phyloP scores from a whole-genome alignment of 2,113 vertebrate species.

The Hyperopisus bebe region DNA sequence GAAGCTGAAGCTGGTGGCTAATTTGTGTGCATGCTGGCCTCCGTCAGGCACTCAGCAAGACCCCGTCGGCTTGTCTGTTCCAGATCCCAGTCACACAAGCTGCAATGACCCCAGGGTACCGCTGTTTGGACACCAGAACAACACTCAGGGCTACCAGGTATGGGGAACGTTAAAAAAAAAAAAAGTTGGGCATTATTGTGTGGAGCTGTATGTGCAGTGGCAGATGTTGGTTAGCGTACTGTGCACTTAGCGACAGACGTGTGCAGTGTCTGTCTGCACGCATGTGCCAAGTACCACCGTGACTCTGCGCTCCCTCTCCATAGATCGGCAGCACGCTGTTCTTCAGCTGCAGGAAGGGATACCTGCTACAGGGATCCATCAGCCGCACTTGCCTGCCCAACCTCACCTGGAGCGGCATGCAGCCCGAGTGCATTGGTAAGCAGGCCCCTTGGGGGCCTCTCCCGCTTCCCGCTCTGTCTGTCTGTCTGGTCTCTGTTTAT shows the following conservation, averaged over 20 bases:
- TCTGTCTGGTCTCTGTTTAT: neutral
- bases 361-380: constrained; percentile 91
- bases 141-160: constrained; percentile 91
- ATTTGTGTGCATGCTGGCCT: neutral
- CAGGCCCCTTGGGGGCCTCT: constrained; percentile 1
- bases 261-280: neutral
- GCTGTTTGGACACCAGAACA: constrained; percentile 88
- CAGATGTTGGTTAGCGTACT: neutral
- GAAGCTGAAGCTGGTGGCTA: neutral
- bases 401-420: constrained; percentile 91
- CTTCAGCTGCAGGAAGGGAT: constrained; percentile 91
- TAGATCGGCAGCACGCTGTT: constrained; percentile 79
- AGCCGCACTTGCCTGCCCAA: constrained; percentile 90
- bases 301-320: neutral
- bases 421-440: constrained; percentile 86
- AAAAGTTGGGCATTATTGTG: neutral
- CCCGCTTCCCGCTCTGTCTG: neutral
- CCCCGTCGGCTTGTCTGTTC: constrained; percentile 17
- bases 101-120: constrained; percentile 82
- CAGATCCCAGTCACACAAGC: constrained; percentile 85
- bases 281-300: neutral
- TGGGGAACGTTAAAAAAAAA: neutral
- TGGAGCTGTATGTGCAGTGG: neutral
- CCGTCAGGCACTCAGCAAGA: neutral
- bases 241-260: neutral